These are phyloP conservation scores for Meandrina meandrites DNA, from an alignment of 92 coral and sea anemone species.

Conservation along the genomic window DNA sequence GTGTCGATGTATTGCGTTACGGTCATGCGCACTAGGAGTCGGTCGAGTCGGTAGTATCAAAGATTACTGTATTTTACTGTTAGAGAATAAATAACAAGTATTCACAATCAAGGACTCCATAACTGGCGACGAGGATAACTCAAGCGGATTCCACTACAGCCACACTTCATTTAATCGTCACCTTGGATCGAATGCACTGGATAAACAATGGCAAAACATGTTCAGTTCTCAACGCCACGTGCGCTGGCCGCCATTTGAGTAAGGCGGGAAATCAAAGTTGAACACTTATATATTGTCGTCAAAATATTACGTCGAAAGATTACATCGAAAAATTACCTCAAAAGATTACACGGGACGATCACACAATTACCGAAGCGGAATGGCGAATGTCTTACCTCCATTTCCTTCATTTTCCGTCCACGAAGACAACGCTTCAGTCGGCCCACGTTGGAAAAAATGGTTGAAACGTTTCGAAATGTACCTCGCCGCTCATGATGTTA, in stretches of 20 bases:
- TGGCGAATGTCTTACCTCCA: constrained; percentile 21
- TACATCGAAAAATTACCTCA: background rate
- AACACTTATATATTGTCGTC: background rate
- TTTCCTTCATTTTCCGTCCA: constrained; percentile 6
- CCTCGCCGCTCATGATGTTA: constrained; percentile 21
- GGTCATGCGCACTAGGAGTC: constrained; percentile 1
- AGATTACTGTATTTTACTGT: background rate
- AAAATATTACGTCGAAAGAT: background rate
- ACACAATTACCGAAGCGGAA: constrained; percentile 21
- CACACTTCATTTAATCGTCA: background rate
- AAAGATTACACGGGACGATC: constrained; percentile 6
- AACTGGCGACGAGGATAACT: constrained; percentile 29
- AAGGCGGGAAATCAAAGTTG: background rate
- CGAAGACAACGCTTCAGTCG: constrained; percentile 26
- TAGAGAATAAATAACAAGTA: background rate
- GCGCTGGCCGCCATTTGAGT: constrained; percentile 24
- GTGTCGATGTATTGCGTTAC: constrained; percentile 15
- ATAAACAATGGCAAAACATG: background rate
- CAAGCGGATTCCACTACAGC: background rate
- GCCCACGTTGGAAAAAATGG: constrained; percentile 31
- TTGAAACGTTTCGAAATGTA: constrained; percentile 19
- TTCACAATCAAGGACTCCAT: constrained; percentile 9
- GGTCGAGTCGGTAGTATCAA: background rate
- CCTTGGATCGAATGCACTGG: background rate
- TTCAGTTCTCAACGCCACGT: background rate